Evolutionary conservation across 2,888 invertebrate genomes (phyloP).

Genomic region (Cancer borealis): DNA sequence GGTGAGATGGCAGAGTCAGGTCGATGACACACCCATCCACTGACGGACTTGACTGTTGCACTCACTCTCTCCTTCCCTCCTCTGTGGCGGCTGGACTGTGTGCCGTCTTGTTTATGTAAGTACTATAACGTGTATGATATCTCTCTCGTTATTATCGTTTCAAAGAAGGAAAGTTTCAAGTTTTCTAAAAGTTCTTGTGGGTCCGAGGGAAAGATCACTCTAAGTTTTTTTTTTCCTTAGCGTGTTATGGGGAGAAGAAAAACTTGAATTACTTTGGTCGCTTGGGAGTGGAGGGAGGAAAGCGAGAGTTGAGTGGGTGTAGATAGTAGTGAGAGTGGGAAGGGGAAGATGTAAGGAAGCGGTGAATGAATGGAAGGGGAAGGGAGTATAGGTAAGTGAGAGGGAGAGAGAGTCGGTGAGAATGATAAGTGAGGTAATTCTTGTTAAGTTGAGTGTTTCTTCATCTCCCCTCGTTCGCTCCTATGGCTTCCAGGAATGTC

Average conservation of each 20-base stretch:
- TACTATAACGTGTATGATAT: not conserved
- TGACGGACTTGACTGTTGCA: no score
- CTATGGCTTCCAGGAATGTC: not conserved
- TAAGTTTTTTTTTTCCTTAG: not conserved
- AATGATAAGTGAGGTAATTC: not conserved
- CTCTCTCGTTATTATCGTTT: not conserved
- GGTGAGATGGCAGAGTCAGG: not conserved
- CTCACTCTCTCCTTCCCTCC: no score
- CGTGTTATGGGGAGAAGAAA: not conserved
- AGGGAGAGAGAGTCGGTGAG: slow-evolving; percentile 24
- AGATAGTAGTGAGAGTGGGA: not conserved
- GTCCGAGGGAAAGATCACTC: not conserved
- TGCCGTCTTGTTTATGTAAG: not conserved
- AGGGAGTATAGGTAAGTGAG: not conserved
- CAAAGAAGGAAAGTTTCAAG: not conserved
- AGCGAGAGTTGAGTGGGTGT: not conserved
- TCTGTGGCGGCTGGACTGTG: no score
- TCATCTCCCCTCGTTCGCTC: not conserved
- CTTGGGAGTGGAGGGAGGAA: not conserved
- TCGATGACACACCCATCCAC: not conserved
- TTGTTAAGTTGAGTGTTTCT: slow-evolving; percentile 24
- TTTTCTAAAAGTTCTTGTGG: not conserved
- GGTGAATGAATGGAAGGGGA: not conserved
- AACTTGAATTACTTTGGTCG: not conserved
- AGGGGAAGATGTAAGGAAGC: not conserved